Conservation (phyloP, 2,113 vertebrate genomes). For the Theropithecus gelada region DNA sequence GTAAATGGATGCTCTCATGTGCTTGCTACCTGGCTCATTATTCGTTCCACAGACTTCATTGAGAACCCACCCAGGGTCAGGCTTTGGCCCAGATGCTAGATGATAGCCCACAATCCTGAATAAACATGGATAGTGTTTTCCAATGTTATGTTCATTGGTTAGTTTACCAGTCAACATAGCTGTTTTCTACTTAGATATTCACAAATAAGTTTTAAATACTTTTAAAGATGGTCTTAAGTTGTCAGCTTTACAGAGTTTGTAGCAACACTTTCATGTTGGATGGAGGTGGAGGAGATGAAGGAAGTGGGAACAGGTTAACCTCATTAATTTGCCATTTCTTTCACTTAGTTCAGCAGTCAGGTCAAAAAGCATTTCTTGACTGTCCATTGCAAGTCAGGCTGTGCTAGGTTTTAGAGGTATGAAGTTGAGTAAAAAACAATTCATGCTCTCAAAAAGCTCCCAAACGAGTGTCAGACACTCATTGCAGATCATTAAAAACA, state of each 20-base stretch:
- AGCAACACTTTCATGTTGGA: not conserved
- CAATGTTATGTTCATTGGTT: not conserved
- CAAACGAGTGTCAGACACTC: not conserved
- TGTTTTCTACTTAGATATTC: not conserved
- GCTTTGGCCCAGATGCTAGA: not conserved
- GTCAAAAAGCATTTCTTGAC: not conserved
- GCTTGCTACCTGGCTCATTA: not conserved
- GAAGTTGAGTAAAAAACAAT: not conserved
- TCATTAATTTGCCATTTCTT: not conserved
- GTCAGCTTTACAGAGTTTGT: not conserved
- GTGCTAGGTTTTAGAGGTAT: not conserved
- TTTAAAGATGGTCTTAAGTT: not conserved
- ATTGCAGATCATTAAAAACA: not conserved
- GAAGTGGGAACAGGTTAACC: no score
- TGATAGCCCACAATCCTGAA: not conserved
- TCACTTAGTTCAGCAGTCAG: no score
- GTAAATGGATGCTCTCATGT: not conserved
- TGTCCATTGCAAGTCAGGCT: not conserved
- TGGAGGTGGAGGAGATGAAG: not conserved
- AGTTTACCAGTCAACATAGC: not conserved
- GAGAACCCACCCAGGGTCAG: not conserved
- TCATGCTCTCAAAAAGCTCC: not conserved
- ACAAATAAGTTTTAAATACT: not conserved
- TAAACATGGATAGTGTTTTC: not conserved
- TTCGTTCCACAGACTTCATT: not conserved